A percentile compares a stretch with the other conserved stretches of the same genome.
Conservation (phyloP, 2,888 invertebrate genomes). For the Coleophora flavipennella region DNA sequence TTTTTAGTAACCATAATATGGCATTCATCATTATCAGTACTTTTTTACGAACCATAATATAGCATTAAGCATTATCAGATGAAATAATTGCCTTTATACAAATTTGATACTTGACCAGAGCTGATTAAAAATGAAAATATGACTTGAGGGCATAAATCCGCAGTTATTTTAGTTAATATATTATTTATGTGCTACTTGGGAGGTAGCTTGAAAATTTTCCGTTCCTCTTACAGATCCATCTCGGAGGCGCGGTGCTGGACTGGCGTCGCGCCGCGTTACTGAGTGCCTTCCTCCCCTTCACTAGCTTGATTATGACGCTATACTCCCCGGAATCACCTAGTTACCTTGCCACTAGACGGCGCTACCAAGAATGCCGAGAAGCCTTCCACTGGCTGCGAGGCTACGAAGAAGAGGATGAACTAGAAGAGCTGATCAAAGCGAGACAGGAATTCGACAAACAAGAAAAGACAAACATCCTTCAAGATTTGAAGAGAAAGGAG, state of each 20-base stretch:
- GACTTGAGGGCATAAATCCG: too few relatives aligned
- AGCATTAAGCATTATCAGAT: too few relatives aligned
- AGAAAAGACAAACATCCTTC: slow-evolving; percentile 10
- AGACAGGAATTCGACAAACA: slow-evolving; percentile 24
- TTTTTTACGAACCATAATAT: too few relatives aligned
- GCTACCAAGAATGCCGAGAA: slow-evolving; percentile 62
- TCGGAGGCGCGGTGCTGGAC: slow-evolving; percentile 69
- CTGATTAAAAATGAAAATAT: too few relatives aligned
- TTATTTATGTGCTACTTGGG: too few relatives aligned
- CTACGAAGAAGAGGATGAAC: slow-evolving; percentile 45
- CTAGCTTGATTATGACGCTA: slow-evolving; percentile 49
- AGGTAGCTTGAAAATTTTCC: too few relatives aligned
- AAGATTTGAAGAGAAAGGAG: slow-evolving; percentile 35
- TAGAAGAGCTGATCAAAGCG: slow-evolving; percentile 41
- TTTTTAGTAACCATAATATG: too few relatives aligned
- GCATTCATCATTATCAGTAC: too few relatives aligned
- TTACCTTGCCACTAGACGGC: slow-evolving; percentile 73
- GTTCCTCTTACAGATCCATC: slow-evolving; percentile 35
- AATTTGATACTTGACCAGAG: too few relatives aligned
- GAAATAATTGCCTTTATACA: too few relatives aligned
- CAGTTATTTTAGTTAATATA: too few relatives aligned
- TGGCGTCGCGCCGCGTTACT: slow-evolving; percentile 71
- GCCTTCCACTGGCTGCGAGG: slow-evolving; percentile 74
- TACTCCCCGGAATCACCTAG: slow-evolving; percentile 75
- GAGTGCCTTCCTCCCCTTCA: slow-evolving; percentile 48